Conservation (phyloP, 2,113 vertebrate species). For the Notarius quadriscutis region DNA sequence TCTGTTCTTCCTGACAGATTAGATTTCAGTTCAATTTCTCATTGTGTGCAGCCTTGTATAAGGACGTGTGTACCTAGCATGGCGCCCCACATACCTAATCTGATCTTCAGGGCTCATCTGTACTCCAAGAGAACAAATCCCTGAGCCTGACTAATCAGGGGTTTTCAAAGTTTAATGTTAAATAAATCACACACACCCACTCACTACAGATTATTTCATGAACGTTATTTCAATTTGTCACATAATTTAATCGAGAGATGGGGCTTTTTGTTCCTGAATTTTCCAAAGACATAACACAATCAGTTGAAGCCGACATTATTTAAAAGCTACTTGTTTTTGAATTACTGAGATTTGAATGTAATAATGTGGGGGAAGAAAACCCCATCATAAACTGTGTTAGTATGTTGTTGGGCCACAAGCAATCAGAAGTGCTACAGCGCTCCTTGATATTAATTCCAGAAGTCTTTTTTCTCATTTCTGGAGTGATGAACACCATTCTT, state of each 20-base stretch:
- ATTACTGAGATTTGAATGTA: neutral
- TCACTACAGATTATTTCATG: neutral
- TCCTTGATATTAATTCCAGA: neutral
- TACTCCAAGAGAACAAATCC: neutral
- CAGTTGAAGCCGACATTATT: neutral
- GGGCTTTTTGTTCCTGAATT: neutral
- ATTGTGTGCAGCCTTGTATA: neutral
- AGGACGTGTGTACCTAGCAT: neutral
- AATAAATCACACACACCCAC: neutral
- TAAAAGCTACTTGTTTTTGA: neutral
- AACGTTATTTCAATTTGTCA: neutral
- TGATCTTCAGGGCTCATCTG: neutral
- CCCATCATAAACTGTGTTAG: neutral
- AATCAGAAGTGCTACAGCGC: neutral
- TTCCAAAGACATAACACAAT: neutral
- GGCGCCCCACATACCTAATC: neutral
- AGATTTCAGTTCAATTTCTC: neutral
- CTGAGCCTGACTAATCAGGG: neutral
- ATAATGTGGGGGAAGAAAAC: neutral
- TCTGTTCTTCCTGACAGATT: neutral
- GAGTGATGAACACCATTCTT: neutral
- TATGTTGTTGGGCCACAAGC: neutral
- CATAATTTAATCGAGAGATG: neutral
- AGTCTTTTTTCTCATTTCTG: neutral
- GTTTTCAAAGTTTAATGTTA: neutral